Evolutionary conservation across 1,140 invertebrate species (phyloP).

Genomic region (Lepidurus couesii): DNA sequence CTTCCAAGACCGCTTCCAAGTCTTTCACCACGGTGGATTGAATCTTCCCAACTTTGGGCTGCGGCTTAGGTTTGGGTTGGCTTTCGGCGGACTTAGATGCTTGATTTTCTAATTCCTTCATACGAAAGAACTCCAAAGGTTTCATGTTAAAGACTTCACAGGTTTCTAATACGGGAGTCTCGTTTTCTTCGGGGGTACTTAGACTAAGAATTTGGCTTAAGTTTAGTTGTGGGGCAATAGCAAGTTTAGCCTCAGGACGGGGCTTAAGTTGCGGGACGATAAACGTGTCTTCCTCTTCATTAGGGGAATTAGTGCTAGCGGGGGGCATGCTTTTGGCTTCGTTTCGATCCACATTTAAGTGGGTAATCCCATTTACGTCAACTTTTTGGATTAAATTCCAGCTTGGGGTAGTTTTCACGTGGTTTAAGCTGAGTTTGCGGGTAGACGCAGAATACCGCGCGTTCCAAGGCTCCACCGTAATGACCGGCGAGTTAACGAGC

Average conservation of each 20-base stretch:
- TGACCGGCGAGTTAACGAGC: not conserved
- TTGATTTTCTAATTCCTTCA: conserved; percentile 1
- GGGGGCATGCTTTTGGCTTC: not conserved
- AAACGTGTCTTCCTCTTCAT: not conserved
- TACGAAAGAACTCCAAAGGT: not conserved
- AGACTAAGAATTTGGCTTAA: not conserved
- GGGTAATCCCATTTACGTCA: not conserved
- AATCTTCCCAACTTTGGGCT: not conserved
- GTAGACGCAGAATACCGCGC: not conserved
- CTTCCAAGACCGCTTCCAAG: conserved; percentile 7
- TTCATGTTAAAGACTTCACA: not conserved
- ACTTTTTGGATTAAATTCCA: conserved; percentile 8
- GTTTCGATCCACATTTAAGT: not conserved
- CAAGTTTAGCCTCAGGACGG: not conserved
- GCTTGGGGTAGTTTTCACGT: not conserved
- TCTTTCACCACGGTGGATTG: not conserved
- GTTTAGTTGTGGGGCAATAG: not conserved
- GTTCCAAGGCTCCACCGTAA: not conserved
- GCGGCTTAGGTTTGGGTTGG: not conserved
- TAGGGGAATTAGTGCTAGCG: not conserved
- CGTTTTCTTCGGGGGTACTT: not conserved
- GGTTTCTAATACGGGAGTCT: not conserved
- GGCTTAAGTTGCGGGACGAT: not conserved
- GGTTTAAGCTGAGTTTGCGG: conserved; percentile 11
- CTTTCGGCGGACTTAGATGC: not conserved